Percentiles rank a stretch among this genome's conserved stretches.
Evolutionary conservation across 2,113 vertebrate genomes (phyloP).

Genomic region (Dissostichus mawsoni): DNA sequence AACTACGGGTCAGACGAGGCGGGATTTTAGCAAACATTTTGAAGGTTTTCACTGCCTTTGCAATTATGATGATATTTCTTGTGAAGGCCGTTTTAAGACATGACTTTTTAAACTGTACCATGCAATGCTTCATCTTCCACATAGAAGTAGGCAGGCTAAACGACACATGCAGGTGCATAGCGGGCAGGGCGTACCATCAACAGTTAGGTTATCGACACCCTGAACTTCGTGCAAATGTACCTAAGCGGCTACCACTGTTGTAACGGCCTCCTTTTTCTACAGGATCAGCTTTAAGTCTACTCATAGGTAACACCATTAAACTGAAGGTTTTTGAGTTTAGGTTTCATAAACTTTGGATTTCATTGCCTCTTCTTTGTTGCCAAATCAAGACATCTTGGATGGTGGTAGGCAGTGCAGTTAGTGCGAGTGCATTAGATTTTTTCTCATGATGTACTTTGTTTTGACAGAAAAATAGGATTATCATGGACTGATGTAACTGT

Average conservation of each 20-base stretch:
- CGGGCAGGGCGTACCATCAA: not conserved
- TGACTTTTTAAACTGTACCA: no score
- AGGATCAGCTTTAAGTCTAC: not conserved
- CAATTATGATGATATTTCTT: not conserved
- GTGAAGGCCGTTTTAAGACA: no score
- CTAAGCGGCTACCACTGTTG: not conserved
- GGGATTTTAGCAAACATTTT: constrained; percentile 25
- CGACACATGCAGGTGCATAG: not conserved
- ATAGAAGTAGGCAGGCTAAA: no score
- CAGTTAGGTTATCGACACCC: not conserved
- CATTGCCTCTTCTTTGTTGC: not conserved
- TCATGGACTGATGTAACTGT: not conserved
- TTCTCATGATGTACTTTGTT: not conserved
- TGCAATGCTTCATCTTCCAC: not conserved
- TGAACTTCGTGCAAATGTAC: not conserved
- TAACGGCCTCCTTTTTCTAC: not conserved
- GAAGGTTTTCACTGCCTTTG: constrained; percentile 8
- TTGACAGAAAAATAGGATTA: not conserved
- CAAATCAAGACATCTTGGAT: not conserved
- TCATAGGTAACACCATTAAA: not conserved
- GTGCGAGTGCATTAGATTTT: not conserved
- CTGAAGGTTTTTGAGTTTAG: not conserved
- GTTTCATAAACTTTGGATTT: not conserved
- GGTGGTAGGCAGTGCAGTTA: not conserved
- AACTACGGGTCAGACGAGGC: constrained; percentile 22